A percentile compares a stretch with the other conserved stretches of the same genome.
These are phyloP conservation scores for Tamias sibiricus DNA, from an alignment of 2,113 vertebrate species.

Conservation along the genomic window DNA sequence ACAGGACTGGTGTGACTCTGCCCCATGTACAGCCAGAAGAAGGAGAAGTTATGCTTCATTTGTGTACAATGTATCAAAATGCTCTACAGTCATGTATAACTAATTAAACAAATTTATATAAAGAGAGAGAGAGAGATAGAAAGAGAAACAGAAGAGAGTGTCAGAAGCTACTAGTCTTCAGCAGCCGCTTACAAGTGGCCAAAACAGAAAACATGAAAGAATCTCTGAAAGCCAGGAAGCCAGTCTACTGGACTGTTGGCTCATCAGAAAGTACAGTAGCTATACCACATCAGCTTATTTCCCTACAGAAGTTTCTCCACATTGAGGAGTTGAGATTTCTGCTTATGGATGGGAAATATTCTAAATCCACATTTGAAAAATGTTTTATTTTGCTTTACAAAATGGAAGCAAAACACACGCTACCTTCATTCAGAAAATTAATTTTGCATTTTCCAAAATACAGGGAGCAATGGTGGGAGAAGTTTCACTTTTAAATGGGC, in stretches of 20 bases:
- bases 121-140: too few species aligned
- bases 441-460: background rate
- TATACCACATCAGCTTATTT: background rate
- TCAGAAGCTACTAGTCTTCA: background rate
- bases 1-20: too few species aligned
- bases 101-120: too few species aligned
- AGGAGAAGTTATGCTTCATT: too few species aligned
- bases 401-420: background rate
- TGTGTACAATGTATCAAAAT: too few species aligned
- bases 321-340: background rate
- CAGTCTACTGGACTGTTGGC: background rate
- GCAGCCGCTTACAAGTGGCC: background rate
- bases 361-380: conserved; percentile 22
- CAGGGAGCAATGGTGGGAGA: background rate
- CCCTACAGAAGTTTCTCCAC: background rate
- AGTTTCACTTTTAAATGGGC: background rate
- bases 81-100: too few species aligned
- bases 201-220: background rate
- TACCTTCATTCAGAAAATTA: background rate
- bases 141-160: too few species aligned
- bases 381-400: background rate
- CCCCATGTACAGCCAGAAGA: too few species aligned
- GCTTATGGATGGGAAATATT: background rate
- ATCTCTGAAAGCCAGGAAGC: background rate
- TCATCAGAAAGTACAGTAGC: background rate